Evolutionary conservation across 2,113 vertebrate genomes (phyloP).

Genomic region (Xenopus laevis): DNA sequence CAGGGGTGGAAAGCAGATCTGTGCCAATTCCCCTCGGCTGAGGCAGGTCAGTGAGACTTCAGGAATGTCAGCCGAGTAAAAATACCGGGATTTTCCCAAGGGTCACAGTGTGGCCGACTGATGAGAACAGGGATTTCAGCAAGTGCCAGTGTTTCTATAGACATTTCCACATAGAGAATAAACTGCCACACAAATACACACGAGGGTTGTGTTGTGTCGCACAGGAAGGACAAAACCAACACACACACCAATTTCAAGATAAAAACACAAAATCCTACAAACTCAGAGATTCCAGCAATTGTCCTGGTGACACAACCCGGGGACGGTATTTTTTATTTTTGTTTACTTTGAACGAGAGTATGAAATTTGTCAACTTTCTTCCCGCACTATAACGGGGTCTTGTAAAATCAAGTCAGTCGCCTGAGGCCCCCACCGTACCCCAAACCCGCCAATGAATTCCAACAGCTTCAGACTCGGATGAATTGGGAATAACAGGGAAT

Average conservation of each 20-base stretch:
- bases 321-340: too few relatives aligned
- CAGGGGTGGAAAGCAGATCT: not conserved
- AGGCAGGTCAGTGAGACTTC: constrained; percentile 13
- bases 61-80: not conserved
- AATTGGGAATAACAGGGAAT: not conserved
- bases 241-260: not conserved
- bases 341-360: constrained; percentile 44
- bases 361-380: not conserved
- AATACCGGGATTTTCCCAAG: not conserved
- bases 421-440: not conserved
- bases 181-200: too few relatives aligned
- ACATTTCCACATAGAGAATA: too few relatives aligned
- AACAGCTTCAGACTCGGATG: too few relatives aligned
- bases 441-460: not conserved
- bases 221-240: too few relatives aligned
- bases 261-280: not conserved
- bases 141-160: too few relatives aligned
- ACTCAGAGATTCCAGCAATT: not conserved
- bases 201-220: too few relatives aligned
- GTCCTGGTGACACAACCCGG: not conserved
- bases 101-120: too few relatives aligned
- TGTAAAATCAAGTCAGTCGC: not conserved
- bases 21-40: not conserved
- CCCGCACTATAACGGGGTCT: not conserved
- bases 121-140: too few relatives aligned